Base-by-base conservation (phyloP, 1,140 invertebrate species). In the Hyles vespertilio region DNA sequence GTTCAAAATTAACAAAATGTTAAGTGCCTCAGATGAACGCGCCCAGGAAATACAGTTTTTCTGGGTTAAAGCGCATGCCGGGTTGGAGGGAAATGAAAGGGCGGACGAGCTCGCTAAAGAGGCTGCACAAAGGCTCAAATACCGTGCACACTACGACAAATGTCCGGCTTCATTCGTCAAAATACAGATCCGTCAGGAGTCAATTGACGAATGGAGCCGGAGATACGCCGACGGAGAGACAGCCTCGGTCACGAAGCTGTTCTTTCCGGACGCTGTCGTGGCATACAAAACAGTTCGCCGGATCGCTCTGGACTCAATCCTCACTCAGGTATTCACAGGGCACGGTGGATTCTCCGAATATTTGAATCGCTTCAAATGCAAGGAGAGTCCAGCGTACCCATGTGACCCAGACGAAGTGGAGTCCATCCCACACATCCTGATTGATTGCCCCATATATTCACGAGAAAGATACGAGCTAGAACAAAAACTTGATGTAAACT, bases 81-180 rank as follows among this genome's bases (percentile, higher is more conserved):
- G 48, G 32, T 8, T 22, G 32, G 48, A 12, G 6, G 48, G 48
- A 12, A 50, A 50, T 32, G 48, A 50, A 32, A 11, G 48, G 32
- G 12, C 48, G 6, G 48, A 50, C 22, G 10, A 8, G 6, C 48
- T 50, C n/a, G 48, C 48, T 8, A 50, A 50, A 22, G 48, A 11
- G 12, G 48, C 48, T 4, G 48, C 48, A 12, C 48, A 12, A 3
- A 10, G 22, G 3, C 7, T 8, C 3, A 50, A 50, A 22, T 12
- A 2, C 12, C 12, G 32, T 32, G n/a, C 12, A 3, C 12, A 50
- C 32, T 50, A 50, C 32, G 48, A 22, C 4, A 50, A 22, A 50
- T 50, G 48, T 12, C 48, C 48, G n/a, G 32, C 22, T 50, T 50
- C 12, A 11, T 50, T 12, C 32, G 48, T 50, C n/a, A 50, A 22